phyloP scores from a whole-genome alignment of 2,888 invertebrate species.

The Cheilosia urbana region DNA sequence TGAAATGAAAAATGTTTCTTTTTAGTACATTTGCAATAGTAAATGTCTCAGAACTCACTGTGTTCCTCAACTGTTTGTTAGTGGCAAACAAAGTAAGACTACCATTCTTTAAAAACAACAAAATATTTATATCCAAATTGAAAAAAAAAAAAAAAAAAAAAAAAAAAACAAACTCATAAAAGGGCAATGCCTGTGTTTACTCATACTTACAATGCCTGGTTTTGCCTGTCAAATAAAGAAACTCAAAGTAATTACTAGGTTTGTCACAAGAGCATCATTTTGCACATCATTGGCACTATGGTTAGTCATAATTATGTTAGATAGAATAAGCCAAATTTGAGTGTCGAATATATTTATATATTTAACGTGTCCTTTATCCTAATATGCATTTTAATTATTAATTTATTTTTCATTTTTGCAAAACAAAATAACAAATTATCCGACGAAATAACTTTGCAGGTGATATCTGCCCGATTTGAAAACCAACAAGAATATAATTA shows the following conservation, averaged over 20 bases:
- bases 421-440: slow-evolving; percentile 6
- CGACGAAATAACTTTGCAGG: slow-evolving; percentile 11
- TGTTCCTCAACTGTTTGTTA: slow-evolving; percentile 24
- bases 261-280: slow-evolving; percentile 16
- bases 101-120: slow-evolving; percentile 10
- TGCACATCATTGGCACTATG: slow-evolving; percentile 38
- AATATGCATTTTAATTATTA: neutral
- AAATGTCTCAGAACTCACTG: neutral
- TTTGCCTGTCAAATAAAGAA: slow-evolving; percentile 84
- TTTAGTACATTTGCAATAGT: slow-evolving; percentile 22
- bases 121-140: slow-evolving; percentile 15
- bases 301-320: slow-evolving; percentile 42
- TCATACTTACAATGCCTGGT: slow-evolving; percentile 86
- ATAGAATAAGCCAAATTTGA: slow-evolving; percentile 21
- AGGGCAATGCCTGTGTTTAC: slow-evolving; percentile 41
- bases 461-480: slow-evolving; percentile 18
- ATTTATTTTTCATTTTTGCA: neutral
- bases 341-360: slow-evolving; percentile 1
- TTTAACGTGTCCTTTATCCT: slow-evolving; percentile 5
- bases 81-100: slow-evolving; percentile 46
- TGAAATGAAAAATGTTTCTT: neutral
- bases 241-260: slow-evolving; percentile 54
- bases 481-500: slow-evolving; percentile 8
- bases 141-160: slow-evolving; percentile 20
- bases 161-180: slow-evolving; percentile 37